phyloP scores from a whole-genome alignment of 2,797 vertebrate species.

The Synaphobranchus kaupii region DNA sequence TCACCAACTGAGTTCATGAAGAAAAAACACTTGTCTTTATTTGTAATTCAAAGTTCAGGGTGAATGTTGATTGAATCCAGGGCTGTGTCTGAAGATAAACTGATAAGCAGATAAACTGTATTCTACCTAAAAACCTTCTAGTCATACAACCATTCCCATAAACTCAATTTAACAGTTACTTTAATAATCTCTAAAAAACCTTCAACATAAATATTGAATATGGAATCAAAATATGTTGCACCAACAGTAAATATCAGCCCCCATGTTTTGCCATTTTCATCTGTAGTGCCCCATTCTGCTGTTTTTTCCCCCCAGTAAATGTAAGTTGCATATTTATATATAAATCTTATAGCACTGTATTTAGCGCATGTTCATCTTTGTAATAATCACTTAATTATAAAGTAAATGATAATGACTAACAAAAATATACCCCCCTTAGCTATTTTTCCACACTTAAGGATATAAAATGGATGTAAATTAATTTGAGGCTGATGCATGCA shows the following conservation, averaged over 20 bases:
- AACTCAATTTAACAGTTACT: background rate
- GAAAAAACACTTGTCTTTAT: too few relatives aligned
- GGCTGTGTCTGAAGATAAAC: background rate
- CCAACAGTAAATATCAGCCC: background rate
- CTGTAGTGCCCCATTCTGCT: background rate
- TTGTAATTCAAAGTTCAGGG: background rate
- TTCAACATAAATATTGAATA: background rate
- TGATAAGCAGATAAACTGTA: background rate
- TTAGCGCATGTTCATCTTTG: background rate
- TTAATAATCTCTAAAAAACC: background rate
- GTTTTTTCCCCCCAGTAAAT: background rate
- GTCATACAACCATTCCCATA: background rate
- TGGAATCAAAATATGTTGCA: background rate
- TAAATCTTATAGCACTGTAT: background rate
- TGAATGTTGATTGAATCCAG: background rate
- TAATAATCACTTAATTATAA: background rate
- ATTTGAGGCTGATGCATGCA: background rate
- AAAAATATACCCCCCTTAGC: background rate
- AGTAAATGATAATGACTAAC: too few relatives aligned
- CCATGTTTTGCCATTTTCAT: background rate
- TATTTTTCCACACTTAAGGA: background rate
- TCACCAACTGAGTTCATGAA: too few relatives aligned
- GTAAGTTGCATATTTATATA: background rate
- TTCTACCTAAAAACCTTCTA: background rate
- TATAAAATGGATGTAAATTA: constrained; percentile 1